Conservation (phyloP, 2,797 vertebrate species). For the Poliocrania exsul region DNA sequence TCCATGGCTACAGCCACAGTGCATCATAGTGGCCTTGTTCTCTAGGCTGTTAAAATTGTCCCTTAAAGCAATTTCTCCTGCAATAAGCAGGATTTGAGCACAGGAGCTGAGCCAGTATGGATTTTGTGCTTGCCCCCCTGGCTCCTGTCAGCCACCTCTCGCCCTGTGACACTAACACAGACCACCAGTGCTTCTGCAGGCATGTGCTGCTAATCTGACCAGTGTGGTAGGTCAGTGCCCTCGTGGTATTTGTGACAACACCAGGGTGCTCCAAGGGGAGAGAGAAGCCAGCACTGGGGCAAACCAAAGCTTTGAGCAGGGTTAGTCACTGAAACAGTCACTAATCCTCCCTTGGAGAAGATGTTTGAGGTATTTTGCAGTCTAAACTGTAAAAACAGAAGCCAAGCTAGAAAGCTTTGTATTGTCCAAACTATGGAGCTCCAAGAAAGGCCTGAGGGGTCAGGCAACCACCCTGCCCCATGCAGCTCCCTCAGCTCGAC, state of each 20-base stretch:
- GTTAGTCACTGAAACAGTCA: neutral
- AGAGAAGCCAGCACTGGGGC: neutral
- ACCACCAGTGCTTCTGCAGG: neutral
- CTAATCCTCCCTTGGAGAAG: neutral
- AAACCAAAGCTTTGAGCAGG: neutral
- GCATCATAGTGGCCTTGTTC: fast-evolving
- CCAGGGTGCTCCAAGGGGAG: neutral
- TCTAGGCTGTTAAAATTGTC: neutral
- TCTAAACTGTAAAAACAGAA: neutral
- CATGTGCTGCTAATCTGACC: fast-evolving
- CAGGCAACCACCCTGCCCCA: fast-evolving
- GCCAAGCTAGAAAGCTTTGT: neutral
- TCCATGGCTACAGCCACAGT: neutral
- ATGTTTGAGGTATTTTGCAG: neutral
- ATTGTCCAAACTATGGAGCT: neutral
- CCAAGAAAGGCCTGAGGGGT: no score
- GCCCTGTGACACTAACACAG: fast-evolving
- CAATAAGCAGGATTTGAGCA: neutral
- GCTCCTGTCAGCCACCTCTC: neutral
- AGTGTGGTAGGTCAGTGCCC: neutral
- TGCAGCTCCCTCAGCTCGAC: fast-evolving
- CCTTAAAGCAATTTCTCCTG: neutral
- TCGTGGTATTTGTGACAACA: neutral
- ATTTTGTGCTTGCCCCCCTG: neutral
- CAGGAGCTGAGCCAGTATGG: fast-evolving